Base-by-base conservation (phyloP, 2,888 invertebrate species). In the Asteroscopus sphinx region DNA sequence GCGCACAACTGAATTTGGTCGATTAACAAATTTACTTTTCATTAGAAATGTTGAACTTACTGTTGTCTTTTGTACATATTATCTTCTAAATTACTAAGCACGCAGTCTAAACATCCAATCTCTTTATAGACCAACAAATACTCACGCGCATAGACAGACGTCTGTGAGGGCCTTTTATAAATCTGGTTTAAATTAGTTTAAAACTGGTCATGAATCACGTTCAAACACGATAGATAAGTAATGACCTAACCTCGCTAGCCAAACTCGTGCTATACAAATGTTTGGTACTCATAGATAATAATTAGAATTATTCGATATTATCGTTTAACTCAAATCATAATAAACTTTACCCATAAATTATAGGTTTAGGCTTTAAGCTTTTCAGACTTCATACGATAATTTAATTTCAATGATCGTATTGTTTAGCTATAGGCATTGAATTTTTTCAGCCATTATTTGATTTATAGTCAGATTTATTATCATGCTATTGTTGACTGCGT, bases 201-300 rank as follows among this genome's bases (percentile, higher is more conserved):
- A 3, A 49, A 66, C 62, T 75, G 75, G 73, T 69, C 61, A 64
- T 72, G 68, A 72, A 70, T 74, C 74, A 73, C 68, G 58, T 59
- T 70, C 64, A 44, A 59, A 68, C 55, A 59, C 42, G 45, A 49
- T 55, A 56, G 63, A 70, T 77, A 76, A 55, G 48, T 65, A 73
- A 66, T 75, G 73, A 77, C 79, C 76, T 70, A 63, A 65, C 77
- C 65, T 55, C 47, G 54, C 61, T 64, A 71, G n/a, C 54, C 47
- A 40, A 54, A 40, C 67, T 70, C 71, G 69, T 77, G 69, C 63
- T 63, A 48, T 48, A 41, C 30, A 65, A 68, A 49, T 54, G 46
- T 68, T 57, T 40, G 52, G 72, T 52, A 54, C 57, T 55, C 52
- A 61, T 45, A 49, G 42, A 60, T 64, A 36, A 28, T n/a, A n/a